Conservation (phyloP, 2,888 invertebrate genomes). For the Tetragnatha montana region DNA sequence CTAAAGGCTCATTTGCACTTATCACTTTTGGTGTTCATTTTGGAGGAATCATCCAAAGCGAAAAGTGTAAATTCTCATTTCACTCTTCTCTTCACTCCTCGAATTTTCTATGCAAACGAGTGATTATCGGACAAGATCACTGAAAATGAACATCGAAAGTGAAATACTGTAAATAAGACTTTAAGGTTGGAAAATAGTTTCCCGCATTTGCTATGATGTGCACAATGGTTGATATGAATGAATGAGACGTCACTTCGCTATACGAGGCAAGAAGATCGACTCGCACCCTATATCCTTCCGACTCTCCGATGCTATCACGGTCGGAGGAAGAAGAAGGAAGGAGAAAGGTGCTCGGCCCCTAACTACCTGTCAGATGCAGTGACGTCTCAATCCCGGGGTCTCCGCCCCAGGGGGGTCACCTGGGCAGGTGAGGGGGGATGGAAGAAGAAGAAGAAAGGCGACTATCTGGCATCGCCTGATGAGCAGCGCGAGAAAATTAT, state of each 20-base stretch:
- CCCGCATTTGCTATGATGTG: too few relatives aligned
- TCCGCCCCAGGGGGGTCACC: background rate
- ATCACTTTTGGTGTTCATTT: too few relatives aligned
- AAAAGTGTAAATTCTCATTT: too few relatives aligned
- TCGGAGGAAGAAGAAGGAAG: constrained; percentile 12
- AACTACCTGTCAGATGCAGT: constrained; percentile 65
- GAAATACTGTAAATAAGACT: too few relatives aligned
- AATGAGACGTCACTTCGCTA: background rate
- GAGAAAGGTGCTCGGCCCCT: constrained; percentile 47
- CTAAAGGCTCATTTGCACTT: too few relatives aligned
- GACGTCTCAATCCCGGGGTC: constrained; percentile 58
- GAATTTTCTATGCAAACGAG: too few relatives aligned
- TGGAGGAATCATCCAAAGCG: too few relatives aligned
- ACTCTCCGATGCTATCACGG: background rate
- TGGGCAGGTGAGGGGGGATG: background rate
- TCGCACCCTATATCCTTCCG: constrained; percentile 14
- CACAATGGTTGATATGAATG: too few relatives aligned
- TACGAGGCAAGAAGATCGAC: background rate
- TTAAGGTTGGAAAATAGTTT: too few relatives aligned
- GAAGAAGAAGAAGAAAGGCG: background rate
- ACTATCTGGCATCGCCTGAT: constrained; percentile 5
- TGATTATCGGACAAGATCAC: too few relatives aligned
- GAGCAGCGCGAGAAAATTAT: constrained; percentile 65
- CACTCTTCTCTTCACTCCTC: too few relatives aligned
- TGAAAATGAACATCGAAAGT: too few relatives aligned